phyloP scores from a whole-genome alignment of 2,113 vertebrate genomes.

The Atrichornis clamosus region DNA sequence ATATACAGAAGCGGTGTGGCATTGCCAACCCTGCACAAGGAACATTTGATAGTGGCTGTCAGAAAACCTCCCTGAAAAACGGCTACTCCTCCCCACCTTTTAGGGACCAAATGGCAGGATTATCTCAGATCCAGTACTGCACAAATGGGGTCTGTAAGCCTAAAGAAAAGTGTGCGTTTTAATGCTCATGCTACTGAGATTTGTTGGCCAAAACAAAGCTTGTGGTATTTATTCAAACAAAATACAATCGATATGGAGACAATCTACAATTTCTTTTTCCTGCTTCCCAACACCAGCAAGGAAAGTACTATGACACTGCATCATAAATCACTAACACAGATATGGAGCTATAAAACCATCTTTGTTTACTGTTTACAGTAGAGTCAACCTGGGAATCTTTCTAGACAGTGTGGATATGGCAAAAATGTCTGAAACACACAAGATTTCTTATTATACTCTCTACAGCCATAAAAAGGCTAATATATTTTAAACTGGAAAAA shows the following conservation, averaged over 20 bases:
- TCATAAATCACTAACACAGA: constrained; percentile 17
- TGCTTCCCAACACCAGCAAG: neutral
- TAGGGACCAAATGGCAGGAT: neutral
- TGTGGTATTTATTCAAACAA: constrained; percentile 31
- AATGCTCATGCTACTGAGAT: neutral
- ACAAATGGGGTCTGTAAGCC: neutral
- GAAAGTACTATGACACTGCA: constrained; percentile 2
- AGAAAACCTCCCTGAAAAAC: neutral
- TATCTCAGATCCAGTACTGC: neutral
- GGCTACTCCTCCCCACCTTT: neutral
- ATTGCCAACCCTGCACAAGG: neutral
- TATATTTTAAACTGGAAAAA: neutral
- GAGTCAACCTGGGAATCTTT: neutral
- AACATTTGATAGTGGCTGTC: neutral
- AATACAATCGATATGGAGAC: neutral
- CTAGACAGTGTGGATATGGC: neutral
- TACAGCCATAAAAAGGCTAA: neutral
- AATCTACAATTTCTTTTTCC: constrained; percentile 32
- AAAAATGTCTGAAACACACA: neutral
- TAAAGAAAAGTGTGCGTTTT: neutral
- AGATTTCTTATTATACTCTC: neutral
- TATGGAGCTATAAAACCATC: neutral
- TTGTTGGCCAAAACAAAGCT: neutral
- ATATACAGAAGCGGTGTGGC: neutral
- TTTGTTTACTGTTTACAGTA: constrained; percentile 10